Evolutionary conservation across 2,888 invertebrate genomes (phyloP).

Genomic region (Abscondita cerata): DNA sequence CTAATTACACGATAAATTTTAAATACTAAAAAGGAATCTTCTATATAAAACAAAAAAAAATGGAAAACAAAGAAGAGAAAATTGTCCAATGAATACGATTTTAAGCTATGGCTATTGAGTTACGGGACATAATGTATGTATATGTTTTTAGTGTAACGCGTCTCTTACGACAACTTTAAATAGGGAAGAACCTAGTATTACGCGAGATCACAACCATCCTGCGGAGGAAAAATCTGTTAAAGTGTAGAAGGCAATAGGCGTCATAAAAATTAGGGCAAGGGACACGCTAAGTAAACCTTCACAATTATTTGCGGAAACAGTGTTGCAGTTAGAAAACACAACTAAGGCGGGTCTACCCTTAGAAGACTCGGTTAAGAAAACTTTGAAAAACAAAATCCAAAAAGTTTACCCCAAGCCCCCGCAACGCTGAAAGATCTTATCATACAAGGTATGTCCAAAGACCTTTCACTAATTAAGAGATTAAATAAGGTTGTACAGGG

Average conservation of each 20-base stretch:
- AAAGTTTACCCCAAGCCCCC: too few relatives aligned
- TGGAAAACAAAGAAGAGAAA: too few relatives aligned
- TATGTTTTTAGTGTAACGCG: neutral
- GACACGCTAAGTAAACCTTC: too few relatives aligned
- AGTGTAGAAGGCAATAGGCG: neutral
- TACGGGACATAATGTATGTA: too few relatives aligned
- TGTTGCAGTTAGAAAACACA: neutral
- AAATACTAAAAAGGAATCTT: too few relatives aligned
- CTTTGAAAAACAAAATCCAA: neutral
- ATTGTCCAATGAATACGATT: too few relatives aligned
- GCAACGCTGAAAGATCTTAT: neutral
- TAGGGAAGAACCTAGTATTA: neutral
- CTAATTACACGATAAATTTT: too few relatives aligned
- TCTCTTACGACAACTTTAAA: neutral
- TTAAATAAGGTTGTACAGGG: too few relatives aligned
- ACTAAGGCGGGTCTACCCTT: neutral
- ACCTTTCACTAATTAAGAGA: too few relatives aligned
- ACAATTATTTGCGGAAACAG: too few relatives aligned
- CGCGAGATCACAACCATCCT: constrained; percentile 6
- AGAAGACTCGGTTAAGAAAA: constrained; percentile 3
- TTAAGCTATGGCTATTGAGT: too few relatives aligned
- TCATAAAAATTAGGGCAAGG: neutral
- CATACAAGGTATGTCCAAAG: neutral
- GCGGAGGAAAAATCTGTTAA: neutral
- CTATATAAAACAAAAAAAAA: too few relatives aligned